A percentile compares a stretch with the other conserved stretches of the same genome.
These are phyloP conservation scores for Periophthalmus magnuspinnatus DNA, from an alignment of 2,797 vertebrate genomes.

Conservation along the genomic window DNA sequence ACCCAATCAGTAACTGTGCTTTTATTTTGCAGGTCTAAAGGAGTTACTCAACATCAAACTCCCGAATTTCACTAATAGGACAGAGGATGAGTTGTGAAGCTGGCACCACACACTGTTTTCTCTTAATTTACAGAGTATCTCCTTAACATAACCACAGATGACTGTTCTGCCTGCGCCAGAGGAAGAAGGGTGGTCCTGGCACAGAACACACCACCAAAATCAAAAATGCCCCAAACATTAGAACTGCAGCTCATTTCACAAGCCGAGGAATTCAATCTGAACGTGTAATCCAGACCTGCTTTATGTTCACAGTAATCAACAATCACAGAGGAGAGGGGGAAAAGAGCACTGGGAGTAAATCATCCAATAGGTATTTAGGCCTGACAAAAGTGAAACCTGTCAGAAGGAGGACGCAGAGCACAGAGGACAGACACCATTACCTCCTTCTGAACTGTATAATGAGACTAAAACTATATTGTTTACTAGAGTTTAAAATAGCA, in stretches of 20 bases:
- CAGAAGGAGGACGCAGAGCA: neutral
- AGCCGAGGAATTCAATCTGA: neutral
- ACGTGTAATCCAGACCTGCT: neutral
- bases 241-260: neutral
- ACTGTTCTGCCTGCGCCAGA: neutral
- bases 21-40: no score
- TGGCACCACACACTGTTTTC: neutral
- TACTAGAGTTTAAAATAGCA: no score
- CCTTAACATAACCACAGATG: neutral
- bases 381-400: neutral
- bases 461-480: no score
- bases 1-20: no score
- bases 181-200: neutral
- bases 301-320: neutral
- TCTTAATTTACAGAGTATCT: conserved; percentile 5
- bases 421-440: no score
- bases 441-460: no score
- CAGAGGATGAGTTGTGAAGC: neutral
- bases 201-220: neutral
- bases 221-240: neutral
- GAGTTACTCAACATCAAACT: no score
- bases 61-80: no score
- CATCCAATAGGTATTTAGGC: neutral
- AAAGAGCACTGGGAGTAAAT: neutral
- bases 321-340: neutral